Conservation (phyloP, 1,140 invertebrate species). For the Cepaea nemoralis region DNA sequence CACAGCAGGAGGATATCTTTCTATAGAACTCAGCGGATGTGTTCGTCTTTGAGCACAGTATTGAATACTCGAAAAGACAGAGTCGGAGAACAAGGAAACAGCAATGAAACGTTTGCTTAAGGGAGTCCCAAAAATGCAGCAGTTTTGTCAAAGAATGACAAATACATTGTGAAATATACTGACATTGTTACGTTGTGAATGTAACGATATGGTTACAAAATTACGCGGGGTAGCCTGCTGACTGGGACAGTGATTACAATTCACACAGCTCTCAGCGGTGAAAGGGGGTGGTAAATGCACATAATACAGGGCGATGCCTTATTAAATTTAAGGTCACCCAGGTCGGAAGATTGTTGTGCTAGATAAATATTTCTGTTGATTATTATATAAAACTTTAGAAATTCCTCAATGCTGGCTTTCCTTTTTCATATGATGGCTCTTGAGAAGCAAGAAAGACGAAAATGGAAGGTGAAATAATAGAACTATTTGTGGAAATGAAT, state of each 20-base stretch:
- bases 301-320: not conserved
- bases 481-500: too few relatives aligned
- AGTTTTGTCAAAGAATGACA: too few relatives aligned
- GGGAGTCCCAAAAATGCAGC: too few relatives aligned
- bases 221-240: not conserved
- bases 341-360: not conserved
- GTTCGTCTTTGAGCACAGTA: too few relatives aligned
- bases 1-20: too few relatives aligned
- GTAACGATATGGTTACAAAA: not conserved
- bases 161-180: not conserved
- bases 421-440: not conserved
- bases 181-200: too few relatives aligned
- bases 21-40: too few relatives aligned
- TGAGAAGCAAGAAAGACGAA: not conserved
- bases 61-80: too few relatives aligned
- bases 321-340: not conserved
- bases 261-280: not conserved
- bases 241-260: not conserved
- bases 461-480: not conserved
- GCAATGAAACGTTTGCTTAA: too few relatives aligned
- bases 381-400: not conserved
- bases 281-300: not conserved
- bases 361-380: not conserved
- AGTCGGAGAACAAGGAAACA: too few relatives aligned
- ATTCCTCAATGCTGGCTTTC: not conserved